Conservation (phyloP, 2,888 invertebrate species). For the Nineta flava region DNA sequence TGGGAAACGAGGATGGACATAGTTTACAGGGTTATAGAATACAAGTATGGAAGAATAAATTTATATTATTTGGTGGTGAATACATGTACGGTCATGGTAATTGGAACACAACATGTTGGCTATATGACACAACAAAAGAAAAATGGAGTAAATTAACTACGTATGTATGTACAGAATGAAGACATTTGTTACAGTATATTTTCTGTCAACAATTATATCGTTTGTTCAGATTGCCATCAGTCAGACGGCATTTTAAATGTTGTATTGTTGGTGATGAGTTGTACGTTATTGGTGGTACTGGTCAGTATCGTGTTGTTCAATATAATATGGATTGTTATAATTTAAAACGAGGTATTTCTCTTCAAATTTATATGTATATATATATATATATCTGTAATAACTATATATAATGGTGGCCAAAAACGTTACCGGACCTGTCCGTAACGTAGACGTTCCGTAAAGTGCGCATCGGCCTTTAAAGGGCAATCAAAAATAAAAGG, state of each 20-base stretch:
- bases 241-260: slow-evolving; percentile 24
- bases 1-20: not conserved
- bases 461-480: not conserved
- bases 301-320: slow-evolving; percentile 21
- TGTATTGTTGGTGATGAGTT: slow-evolving; percentile 21
- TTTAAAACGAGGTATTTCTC: slow-evolving; percentile 16
- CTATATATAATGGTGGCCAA: too few relatives aligned
- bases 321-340: slow-evolving; percentile 23
- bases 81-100: slow-evolving; percentile 19
- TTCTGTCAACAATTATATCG: not conserved
- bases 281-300: slow-evolving; percentile 24
- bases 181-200: not conserved
- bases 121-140: slow-evolving; percentile 20
- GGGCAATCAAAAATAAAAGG: too few relatives aligned
- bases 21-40: slow-evolving; percentile 19
- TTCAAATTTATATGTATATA: not conserved
- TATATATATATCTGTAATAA: too few relatives aligned
- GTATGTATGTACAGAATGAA: slow-evolving; percentile 13
- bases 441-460: too few relatives aligned
- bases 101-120: slow-evolving; percentile 24
- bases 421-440: too few relatives aligned
- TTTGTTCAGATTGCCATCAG: slow-evolving; percentile 18
- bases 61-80: slow-evolving; percentile 25
- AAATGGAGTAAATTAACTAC: slow-evolving; percentile 20
- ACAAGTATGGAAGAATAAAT: slow-evolving; percentile 21